Conservation (phyloP, 2,113 vertebrate species). For the Salvelinus fontinalis region DNA sequence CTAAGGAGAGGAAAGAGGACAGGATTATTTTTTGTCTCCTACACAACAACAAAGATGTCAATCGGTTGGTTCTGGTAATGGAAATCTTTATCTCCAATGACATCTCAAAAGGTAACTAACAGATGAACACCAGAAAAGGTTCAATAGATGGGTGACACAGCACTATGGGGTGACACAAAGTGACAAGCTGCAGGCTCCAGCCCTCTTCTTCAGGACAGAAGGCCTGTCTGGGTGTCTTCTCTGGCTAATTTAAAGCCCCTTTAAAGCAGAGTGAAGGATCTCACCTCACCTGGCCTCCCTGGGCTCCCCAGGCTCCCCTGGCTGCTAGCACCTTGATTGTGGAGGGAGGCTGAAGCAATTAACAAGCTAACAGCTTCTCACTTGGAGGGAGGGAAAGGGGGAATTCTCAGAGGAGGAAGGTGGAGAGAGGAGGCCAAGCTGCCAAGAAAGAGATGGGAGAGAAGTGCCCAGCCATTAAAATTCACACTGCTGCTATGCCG, state of each 20-base stretch:
- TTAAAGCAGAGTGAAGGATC: conserved; percentile 48
- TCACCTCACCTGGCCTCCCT: too few relatives aligned
- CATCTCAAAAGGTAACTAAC: too few relatives aligned
- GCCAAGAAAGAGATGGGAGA: neutral
- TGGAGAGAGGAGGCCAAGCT: neutral
- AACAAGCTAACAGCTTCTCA: conserved; percentile 67
- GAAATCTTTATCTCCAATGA: too few relatives aligned
- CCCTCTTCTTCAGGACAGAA: neutral
- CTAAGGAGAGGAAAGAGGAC: too few relatives aligned
- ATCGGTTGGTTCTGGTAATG: too few relatives aligned
- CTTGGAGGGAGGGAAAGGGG: conserved; percentile 12
- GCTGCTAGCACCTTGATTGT: conserved; percentile 63
- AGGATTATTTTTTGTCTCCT: too few relatives aligned
- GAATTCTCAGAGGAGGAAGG: conserved; percentile 32
- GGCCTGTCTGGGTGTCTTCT: conserved; percentile 11
- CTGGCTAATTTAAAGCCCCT: conserved; percentile 46
- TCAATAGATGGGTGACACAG: too few relatives aligned
- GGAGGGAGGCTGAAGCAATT: conserved; percentile 63
- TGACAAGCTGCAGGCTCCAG: neutral
- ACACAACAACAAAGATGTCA: too few relatives aligned
- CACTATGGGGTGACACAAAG: neutral
- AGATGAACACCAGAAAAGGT: too few relatives aligned
- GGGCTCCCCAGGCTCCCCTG: conserved; percentile 32
- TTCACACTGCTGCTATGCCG: neutral
- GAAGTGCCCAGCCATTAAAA: neutral